Evolutionary conservation across 2,113 vertebrate species (phyloP).

Genomic region (Alethe castanea): DNA sequence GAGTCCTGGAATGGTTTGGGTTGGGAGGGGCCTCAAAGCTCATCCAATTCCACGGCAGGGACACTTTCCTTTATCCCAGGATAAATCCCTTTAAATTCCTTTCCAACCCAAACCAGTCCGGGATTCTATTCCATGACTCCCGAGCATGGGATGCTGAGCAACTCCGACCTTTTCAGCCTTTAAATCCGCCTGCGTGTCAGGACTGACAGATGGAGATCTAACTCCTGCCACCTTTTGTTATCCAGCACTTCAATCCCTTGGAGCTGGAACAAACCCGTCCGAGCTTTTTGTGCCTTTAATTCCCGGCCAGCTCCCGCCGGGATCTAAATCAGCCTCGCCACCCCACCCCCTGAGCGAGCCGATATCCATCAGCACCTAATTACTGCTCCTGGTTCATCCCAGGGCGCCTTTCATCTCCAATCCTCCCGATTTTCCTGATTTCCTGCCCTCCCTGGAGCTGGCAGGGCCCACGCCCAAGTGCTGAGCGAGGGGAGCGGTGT

Average conservation of each 20-base stretch:
- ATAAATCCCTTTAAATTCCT: neutral
- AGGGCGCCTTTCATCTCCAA: neutral
- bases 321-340: neutral
- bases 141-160: rapidly evolving
- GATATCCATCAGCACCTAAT: neutral
- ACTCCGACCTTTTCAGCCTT: neutral
- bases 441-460: neutral
- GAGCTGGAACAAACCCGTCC: neutral
- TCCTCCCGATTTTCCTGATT: neutral
- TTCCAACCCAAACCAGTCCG: neutral
- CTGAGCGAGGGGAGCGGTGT: neutral
- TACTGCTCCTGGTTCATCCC: neutral
- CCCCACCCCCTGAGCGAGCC: neutral
- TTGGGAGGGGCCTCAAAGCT: neutral
- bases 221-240: neutral
- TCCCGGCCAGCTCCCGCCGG: neutral
- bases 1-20: neutral
- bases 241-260: neutral
- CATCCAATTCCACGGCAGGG: neutral
- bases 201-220: neutral
- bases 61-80: rapidly evolving
- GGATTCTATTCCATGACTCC: neutral
- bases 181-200: neutral
- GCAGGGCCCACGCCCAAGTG: neutral
- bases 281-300: neutral